These are phyloP conservation scores for Ellobius talpinus DNA, from an alignment of 2,113 vertebrate genomes.

Conservation along the genomic window DNA sequence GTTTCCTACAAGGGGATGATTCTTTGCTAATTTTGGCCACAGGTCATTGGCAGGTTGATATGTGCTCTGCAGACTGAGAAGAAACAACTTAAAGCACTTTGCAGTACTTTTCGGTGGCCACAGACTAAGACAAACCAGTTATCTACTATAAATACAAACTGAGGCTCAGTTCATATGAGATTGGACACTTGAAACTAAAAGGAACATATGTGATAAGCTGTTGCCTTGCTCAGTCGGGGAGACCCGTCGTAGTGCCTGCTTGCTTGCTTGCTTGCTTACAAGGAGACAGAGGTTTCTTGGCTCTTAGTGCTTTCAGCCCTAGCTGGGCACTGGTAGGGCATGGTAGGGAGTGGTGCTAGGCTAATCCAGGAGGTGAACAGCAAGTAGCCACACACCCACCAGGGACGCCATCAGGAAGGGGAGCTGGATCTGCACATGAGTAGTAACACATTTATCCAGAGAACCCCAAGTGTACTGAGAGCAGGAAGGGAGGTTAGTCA, in stretches of 20 bases:
- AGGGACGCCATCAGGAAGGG: background rate
- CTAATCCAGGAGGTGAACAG: background rate
- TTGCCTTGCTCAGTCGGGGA: background rate
- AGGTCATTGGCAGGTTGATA: background rate
- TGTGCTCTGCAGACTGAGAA: background rate
- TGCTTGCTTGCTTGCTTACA: background rate
- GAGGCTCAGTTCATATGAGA: no score
- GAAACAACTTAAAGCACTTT: background rate
- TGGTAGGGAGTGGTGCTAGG: background rate
- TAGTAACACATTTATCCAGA: background rate
- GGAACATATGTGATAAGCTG: accelerated
- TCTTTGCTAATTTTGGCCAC: slow-evolving; percentile 36
- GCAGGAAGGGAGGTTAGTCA: background rate
- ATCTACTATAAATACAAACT: no score
- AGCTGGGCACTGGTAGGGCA: background rate
- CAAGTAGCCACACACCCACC: background rate
- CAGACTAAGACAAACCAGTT: background rate
- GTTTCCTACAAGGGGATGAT: background rate
- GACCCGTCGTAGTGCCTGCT: accelerated
- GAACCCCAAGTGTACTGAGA: background rate
- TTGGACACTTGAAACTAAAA: background rate
- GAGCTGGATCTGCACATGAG: accelerated
- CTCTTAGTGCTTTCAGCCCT: background rate
- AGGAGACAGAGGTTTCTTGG: no score
- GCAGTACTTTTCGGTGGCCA: background rate